Base-by-base conservation (phyloP, 2,888 invertebrate genomes). In the Thecophora atra region DNA sequence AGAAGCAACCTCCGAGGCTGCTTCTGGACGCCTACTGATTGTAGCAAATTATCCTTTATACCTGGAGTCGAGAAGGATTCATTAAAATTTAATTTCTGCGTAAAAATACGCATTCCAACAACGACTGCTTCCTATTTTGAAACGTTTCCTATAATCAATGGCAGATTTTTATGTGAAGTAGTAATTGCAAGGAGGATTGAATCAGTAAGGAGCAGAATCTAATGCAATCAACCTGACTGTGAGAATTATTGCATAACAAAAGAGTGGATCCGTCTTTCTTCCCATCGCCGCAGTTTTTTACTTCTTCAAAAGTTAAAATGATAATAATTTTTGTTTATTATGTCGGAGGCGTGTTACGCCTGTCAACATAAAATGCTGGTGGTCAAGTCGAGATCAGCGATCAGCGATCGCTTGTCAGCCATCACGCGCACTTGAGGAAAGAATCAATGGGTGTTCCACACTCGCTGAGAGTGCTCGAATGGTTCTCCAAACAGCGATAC, bases 291-390 rank as follows among this genome's bases (percentile, higher is more conserved):
- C 72, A 58, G 56, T 44, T 58, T 58, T 28, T 19, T n/a, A 24
- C 37, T 47, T 42, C 30, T 21, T 60, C 69, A 58, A 47, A 11
- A 69, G n/a, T 73, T 67, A 44, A 69, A 65, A 56, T 74, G 66
- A 77, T 78, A 78, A 75, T 79, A 76, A 77, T 79, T 76, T 78
- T 81, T 80, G 81, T 82, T 82, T 83, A 82, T 82, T 86, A 84
- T 85, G 84, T 83, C 78, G 83, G 80, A 81, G 86, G 86, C 86
- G 86, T 86, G 83, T 81, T 82, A 82, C 81, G 83, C 81, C 85
- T 86, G 86, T 86, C 86, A 86, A 85, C 86, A 85, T 85, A 86
- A 82, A 80, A 83, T 83, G 85, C 85, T 86, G 84, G 84, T 85
- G 86, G 85, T 79, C 85, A 84, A 63, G 52, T 37, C 37, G 30